Evolutionary conservation across 2,113 vertebrate genomes (phyloP).

Genomic region (Lepus americanus): DNA sequence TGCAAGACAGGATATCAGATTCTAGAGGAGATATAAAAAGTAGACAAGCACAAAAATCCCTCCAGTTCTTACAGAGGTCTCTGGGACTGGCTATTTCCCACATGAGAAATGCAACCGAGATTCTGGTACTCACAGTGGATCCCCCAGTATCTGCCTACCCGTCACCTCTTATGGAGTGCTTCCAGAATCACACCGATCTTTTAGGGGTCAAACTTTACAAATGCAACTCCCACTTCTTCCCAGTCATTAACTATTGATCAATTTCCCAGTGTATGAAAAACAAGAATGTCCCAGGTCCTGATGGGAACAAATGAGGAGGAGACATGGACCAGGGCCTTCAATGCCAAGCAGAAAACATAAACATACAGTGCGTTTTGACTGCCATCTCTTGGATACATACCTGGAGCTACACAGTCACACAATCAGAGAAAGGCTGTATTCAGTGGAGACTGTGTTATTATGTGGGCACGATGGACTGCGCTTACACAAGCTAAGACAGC

Average conservation of each 20-base stretch:
- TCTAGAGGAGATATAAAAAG: not conserved
- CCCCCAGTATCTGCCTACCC: not conserved
- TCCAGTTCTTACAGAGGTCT: not conserved
- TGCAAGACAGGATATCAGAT: not conserved
- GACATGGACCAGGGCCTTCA: not conserved
- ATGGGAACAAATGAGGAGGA: slow-evolving; percentile 17
- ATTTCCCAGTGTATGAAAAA: not conserved
- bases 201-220: not conserved
- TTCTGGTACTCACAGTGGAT: not conserved
- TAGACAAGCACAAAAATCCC: not conserved
- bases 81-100: not conserved
- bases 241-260: not conserved
- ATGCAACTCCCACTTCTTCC: too few species aligned
- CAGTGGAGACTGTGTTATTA: not conserved
- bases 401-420: too few species aligned
- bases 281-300: not conserved
- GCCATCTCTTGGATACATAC: not conserved
- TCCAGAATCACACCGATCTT: not conserved
- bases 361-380: not conserved
- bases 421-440: too few species aligned
- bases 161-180: not conserved
- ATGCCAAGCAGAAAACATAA: not conserved
- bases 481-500: not conserved
- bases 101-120: not conserved
- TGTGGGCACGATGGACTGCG: not conserved